Conservation (phyloP, 1,140 invertebrate genomes). For the Drosophila novamexicana region DNA sequence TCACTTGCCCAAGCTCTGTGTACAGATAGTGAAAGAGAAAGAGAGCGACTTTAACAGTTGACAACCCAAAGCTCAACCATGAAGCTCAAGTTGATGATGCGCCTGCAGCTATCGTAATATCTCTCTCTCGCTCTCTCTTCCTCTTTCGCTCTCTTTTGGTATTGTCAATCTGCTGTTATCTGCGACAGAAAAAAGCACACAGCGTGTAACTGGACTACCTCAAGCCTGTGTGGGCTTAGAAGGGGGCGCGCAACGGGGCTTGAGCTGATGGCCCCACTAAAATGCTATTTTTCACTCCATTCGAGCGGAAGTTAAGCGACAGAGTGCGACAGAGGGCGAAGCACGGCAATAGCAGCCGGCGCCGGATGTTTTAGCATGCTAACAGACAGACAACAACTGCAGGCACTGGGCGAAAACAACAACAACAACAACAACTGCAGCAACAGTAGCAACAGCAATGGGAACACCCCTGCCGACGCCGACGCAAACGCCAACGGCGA, state of each 20-base stretch:
- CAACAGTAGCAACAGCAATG: slow-evolving; percentile 22
- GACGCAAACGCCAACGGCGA: slow-evolving; percentile 11
- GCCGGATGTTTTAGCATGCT: slow-evolving; percentile 76
- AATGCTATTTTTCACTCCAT: slow-evolving; percentile 82
- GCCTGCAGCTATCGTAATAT: slow-evolving; percentile 10
- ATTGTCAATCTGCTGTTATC: slow-evolving; percentile 59
- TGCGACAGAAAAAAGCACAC: slow-evolving; percentile 10
- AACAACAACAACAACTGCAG: neutral
- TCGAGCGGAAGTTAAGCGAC: slow-evolving; percentile 79
- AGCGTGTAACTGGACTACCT: slow-evolving; percentile 22
- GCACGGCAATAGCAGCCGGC: slow-evolving; percentile 42
- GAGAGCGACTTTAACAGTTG: slow-evolving; percentile 45
- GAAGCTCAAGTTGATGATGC: slow-evolving; percentile 44
- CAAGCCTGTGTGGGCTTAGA: neutral
- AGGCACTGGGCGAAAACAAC: slow-evolving; percentile 7
- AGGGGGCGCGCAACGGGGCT: slow-evolving; percentile 12
- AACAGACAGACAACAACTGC: slow-evolving; percentile 55
- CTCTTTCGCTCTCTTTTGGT: slow-evolving; percentile 20
- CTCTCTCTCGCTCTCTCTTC: neutral
- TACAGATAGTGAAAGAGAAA: neutral
- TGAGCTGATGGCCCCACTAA: slow-evolving; percentile 60
- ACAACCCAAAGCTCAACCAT: slow-evolving; percentile 47
- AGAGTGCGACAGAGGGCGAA: slow-evolving; percentile 33
- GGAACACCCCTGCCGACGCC: slow-evolving; percentile 2
- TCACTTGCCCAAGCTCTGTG: neutral